A percentile compares a stretch with the other conserved stretches of the same genome.
phyloP scores from a whole-genome alignment of 1,140 invertebrate species.

The Cydia pomonella region DNA sequence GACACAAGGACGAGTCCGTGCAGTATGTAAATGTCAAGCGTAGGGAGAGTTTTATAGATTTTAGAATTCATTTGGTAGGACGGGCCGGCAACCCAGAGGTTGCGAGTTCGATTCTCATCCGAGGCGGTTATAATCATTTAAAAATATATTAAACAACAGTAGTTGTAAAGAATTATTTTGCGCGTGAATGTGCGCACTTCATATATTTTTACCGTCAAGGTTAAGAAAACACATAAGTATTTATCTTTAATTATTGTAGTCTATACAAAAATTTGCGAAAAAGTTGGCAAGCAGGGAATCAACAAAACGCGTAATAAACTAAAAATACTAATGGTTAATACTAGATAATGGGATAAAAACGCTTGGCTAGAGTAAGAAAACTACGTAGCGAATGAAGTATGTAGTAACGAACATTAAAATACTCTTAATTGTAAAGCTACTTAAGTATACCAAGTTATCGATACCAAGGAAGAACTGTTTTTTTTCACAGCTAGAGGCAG shows the following conservation, averaged over 20 bases:
- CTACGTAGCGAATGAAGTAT: neutral
- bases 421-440: no score
- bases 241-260: neutral
- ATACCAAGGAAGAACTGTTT: no score
- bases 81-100: no score
- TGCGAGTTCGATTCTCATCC: no score
- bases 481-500: no score
- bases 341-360: neutral
- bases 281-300: conserved; percentile 14
- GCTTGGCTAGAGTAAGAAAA: neutral
- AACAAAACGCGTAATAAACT: conserved; percentile 12
- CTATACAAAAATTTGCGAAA: conserved; percentile 4
- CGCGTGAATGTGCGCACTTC: neutral
- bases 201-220: conserved; percentile 20
- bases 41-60: neutral
- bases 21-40: conserved; percentile 22
- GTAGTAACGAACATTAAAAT: no score
- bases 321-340: conserved; percentile 9
- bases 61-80: neutral
- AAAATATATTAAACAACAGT: no score
- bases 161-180: neutral
- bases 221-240: neutral
- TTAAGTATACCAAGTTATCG: no score
- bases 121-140: no score
- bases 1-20: conserved; percentile 43